These are phyloP conservation scores for Acleris laterana DNA, from an alignment of 2,888 invertebrate species.

Conservation along the genomic window DNA sequence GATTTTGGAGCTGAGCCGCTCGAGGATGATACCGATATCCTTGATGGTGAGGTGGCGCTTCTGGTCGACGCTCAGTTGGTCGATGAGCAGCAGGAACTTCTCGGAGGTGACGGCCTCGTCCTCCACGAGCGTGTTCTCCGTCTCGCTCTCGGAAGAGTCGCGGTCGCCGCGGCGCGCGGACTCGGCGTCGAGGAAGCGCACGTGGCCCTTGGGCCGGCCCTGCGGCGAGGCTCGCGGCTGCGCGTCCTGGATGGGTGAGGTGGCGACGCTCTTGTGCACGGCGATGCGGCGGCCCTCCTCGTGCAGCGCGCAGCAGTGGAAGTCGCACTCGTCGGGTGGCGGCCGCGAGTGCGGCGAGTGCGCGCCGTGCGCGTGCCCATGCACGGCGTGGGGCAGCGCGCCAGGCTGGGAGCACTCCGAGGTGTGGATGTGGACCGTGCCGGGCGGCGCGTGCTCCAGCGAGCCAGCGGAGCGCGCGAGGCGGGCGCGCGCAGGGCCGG, in stretches of 20 bases:
- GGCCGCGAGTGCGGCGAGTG: conserved; percentile 71
- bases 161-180: conserved; percentile 86
- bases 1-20: conserved; percentile 95
- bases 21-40: conserved; percentile 97
- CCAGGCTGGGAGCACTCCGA: conserved; percentile 90
- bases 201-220: conserved; percentile 90
- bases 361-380: conserved; percentile 84
- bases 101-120: conserved; percentile 95
- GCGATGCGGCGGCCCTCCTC: conserved; percentile 96
- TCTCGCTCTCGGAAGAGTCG: conserved; percentile 96
- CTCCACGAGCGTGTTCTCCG: conserved; percentile 96
- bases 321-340: conserved; percentile 94
- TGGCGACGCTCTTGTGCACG: conserved; percentile 95
- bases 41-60: conserved; percentile 96
- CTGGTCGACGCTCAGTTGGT: conserved; percentile 96
- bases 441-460: conserved; percentile 84
- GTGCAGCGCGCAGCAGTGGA: conserved; percentile 97
- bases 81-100: conserved; percentile 96
- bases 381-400: conserved; percentile 86
- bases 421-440: conserved; percentile 91
- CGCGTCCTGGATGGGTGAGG: conserved; percentile 95
- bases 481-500: conserved; percentile 90
- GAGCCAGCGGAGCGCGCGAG: conserved; percentile 87
- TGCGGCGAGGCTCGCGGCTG: conserved; percentile 88
- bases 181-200: conserved; percentile 93